Evolutionary conservation across 2,888 invertebrate genomes (phyloP), one percentile per base, ranked within the genome.

Genomic region (Drosophila ezoana): DNA sequence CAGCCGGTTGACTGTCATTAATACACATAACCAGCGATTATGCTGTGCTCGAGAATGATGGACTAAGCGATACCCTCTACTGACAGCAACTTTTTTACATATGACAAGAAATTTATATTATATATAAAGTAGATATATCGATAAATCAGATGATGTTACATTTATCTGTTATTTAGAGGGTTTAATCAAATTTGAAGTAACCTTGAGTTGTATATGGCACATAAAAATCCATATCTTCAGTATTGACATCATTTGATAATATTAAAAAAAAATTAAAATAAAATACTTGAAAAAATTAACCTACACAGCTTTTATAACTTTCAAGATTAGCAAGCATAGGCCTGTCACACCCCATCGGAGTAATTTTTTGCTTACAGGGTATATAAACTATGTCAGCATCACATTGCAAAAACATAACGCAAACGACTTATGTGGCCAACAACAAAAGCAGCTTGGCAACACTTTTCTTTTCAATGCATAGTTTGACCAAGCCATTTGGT

Each of bases 331-430:
- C 45, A 10, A 11, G 11, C 13, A 32, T 40, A 16, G 2, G 11
- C 37, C 6, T 8, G 10, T 37, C 16, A 2, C 16, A 28, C 8
- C 28, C 28, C 2, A 28, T 8, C 28, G 2, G 2, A 8, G 28
- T 28, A 18, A 6, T 4, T 38, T n/a, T n/a, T 28, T 9, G 18
- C 10, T 16, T 8, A 49, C 52, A 57, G 48, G 48, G 48, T 41
- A 49, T 51, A 40, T 51, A 77, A 80, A 80, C 80, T 81, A 62
- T 84, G 81, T 79, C 79, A 81, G 71, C 76, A 57, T 67, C 76
- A 67, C 54, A 79, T 72, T 70, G 79, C 79, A 82, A 82, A 66
- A 68, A 14, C 56, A 57, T 53, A 66, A 65, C 66, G 70, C 61
- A 69, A 69, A 43, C 56, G 62, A 51, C 54, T 56, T 65, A 56